Evolutionary conservation across 2,797 vertebrate species (phyloP), one percentile per base, ranked within the genome.

Genomic region (Pachyuromys duprasi): DNA sequence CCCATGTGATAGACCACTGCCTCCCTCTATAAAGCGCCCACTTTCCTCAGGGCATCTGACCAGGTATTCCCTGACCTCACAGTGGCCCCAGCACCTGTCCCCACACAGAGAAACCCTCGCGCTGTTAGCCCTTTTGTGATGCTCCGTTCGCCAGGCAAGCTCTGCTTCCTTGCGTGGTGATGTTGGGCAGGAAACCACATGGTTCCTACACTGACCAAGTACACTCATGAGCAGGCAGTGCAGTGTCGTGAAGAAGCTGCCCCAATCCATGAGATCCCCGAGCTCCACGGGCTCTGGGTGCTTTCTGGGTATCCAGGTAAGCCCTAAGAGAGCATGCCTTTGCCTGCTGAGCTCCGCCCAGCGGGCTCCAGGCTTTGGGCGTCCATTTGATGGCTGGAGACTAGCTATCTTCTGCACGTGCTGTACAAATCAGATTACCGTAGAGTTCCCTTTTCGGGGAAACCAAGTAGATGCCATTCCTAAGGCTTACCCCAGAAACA

Each of bases 21-120:
- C 36, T 33, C 83, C 24, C 1, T 9, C 49, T 28, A 28, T 57
- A 60, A 69, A 72, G 14, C 33, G 45, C 33, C 62, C 70, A 28
- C 86, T 89, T 89, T n/a, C 42, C 82, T 55, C 42, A 70, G 53
- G 62, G 18, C 60, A 67, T 67, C 76, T 79, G 76, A 33, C 26
- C 53, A 55, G 53, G 86, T 26, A 63, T 36, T 74, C 33, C 14
- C 36, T 89, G 93, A 94, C 74, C 86, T 89, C 91, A 93, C 74
- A 94, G 95, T 83, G 86, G 79, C 60, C 76, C 90, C 79, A 92
- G 63, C 62, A 90, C 89, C 83, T 93, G 53, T 55, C 57, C 74
- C n/a, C 82, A n/a, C 22, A 53, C 88, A 93, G 60, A 42, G 8
- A 63, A 42, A 53, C 36, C 60, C 49, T 17, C 79, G 69, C 24